These are phyloP conservation scores for Patella caerulea DNA, from an alignment of 2,888 invertebrate genomes.

Conservation along the genomic window DNA sequence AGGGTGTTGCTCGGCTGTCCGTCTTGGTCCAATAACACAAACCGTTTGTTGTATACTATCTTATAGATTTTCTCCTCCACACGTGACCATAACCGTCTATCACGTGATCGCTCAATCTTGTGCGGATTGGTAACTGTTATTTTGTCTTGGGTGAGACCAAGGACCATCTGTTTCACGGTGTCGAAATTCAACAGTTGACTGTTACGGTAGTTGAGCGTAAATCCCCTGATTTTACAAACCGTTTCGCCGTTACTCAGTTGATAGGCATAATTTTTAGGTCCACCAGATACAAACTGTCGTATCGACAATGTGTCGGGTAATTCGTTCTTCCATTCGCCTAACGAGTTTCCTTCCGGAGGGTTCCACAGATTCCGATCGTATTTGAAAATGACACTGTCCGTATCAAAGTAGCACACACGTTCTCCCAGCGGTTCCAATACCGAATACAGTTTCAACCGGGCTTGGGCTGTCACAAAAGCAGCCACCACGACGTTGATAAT, in stretches of 20 bases:
- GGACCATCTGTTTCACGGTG: constrained; percentile 2
- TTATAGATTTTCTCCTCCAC: not conserved
- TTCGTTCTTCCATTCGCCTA: not conserved
- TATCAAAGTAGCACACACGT: not conserved
- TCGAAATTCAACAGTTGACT: not conserved
- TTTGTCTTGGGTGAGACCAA: not conserved
- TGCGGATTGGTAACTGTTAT: not conserved
- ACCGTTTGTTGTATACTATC: not conserved
- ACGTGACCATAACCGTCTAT: not conserved
- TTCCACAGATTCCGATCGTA: not conserved
- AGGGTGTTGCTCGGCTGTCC: no score
- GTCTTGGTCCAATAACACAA: no score
- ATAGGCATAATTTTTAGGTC: not conserved
- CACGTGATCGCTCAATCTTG: not conserved
- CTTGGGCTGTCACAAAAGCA: not conserved
- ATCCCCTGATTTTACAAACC: not conserved
- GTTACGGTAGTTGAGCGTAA: not conserved
- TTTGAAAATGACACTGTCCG: not conserved
- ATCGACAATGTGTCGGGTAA: not conserved
- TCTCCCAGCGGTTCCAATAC: not conserved
- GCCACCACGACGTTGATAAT: not conserved
- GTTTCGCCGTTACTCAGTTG: constrained; percentile 5
- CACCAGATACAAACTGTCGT: not conserved
- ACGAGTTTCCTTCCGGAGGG: not conserved
- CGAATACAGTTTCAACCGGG: not conserved